Conservation (phyloP, 2,888 invertebrate genomes). For the Agriotes lineatus region DNA sequence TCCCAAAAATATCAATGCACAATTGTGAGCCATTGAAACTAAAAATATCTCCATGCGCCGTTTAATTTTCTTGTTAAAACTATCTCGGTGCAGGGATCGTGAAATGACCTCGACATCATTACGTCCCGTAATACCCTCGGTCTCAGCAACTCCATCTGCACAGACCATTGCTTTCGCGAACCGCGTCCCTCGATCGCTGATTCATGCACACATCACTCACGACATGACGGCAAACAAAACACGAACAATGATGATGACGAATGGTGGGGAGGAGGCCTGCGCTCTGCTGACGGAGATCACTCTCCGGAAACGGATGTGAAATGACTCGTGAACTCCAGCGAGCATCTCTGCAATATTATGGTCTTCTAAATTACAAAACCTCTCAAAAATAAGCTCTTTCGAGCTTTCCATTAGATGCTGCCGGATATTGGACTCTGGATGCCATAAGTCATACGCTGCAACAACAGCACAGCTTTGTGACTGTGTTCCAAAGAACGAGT, state of each 20-base stretch:
- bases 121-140: slow-evolving; percentile 43
- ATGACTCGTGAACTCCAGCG: slow-evolving; percentile 55
- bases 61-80: too few relatives aligned
- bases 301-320: slow-evolving; percentile 57
- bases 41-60: too few relatives aligned
- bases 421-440: slow-evolving; percentile 36
- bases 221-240: slow-evolving; percentile 48
- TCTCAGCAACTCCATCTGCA: slow-evolving; percentile 41
- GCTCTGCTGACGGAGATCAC: slow-evolving; percentile 50
- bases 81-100: too few relatives aligned
- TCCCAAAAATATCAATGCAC: too few relatives aligned
- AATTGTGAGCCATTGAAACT: too few relatives aligned
- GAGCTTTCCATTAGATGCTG: slow-evolving; percentile 39
- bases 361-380: slow-evolving; percentile 44
- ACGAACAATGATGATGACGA: slow-evolving; percentile 51
- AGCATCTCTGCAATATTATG: slow-evolving; percentile 41
- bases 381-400: slow-evolving; percentile 39
- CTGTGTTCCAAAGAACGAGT: too few relatives aligned
- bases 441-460: slow-evolving; percentile 30
- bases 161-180: slow-evolving; percentile 48
- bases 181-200: slow-evolving; percentile 46
- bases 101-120: slow-evolving; percentile 44
- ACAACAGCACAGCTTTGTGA: background rate
- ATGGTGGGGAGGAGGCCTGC: slow-evolving; percentile 46
- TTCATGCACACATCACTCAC: slow-evolving; percentile 49